Conservation (phyloP, 1,140 invertebrate species). For the Drosophila neocordata region DNA sequence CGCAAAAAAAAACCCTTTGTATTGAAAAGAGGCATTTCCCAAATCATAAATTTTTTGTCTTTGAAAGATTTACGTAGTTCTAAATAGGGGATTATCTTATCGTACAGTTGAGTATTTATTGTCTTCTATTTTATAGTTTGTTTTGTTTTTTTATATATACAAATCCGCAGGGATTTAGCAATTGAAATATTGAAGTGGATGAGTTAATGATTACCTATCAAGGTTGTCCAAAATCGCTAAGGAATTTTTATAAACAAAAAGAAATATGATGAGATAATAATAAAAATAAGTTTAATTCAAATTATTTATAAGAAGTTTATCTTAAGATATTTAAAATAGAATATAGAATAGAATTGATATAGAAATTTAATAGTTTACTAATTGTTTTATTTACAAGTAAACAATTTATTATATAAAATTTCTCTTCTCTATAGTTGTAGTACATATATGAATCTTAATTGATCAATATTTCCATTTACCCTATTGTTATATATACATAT, state of each 20-base stretch:
- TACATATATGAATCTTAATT: neutral
- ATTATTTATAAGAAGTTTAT: too few species aligned
- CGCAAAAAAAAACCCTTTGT: neutral
- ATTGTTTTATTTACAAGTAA: too few species aligned
- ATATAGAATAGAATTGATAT: too few species aligned
- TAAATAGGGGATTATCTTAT: slow-evolving; percentile 66
- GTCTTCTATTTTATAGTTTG: slow-evolving; percentile 50
- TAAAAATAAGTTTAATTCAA: too few species aligned
- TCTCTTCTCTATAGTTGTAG: too few species aligned
- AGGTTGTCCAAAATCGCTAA: slow-evolving; percentile 5
- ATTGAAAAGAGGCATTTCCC: slow-evolving; percentile 32
- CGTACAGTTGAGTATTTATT: slow-evolving; percentile 15
- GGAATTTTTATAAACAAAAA: neutral
- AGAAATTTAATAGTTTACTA: too few species aligned
- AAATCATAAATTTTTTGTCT: slow-evolving; percentile 61
- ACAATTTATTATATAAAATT: too few species aligned
- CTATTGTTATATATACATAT: neutral
- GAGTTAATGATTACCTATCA: slow-evolving; percentile 14
- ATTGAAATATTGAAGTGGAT: slow-evolving; percentile 34
- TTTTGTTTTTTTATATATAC: slow-evolving; percentile 30
- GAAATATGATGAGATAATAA: too few species aligned
- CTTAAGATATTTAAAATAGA: too few species aligned
- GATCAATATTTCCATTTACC: neutral
- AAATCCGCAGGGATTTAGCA: slow-evolving; percentile 50
- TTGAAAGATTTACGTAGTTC: slow-evolving; percentile 44